Percentiles rank a stretch among this genome's conserved stretches.
Evolutionary conservation across 2,113 vertebrate species (phyloP).

Genomic region (Taurulus bubalis): DNA sequence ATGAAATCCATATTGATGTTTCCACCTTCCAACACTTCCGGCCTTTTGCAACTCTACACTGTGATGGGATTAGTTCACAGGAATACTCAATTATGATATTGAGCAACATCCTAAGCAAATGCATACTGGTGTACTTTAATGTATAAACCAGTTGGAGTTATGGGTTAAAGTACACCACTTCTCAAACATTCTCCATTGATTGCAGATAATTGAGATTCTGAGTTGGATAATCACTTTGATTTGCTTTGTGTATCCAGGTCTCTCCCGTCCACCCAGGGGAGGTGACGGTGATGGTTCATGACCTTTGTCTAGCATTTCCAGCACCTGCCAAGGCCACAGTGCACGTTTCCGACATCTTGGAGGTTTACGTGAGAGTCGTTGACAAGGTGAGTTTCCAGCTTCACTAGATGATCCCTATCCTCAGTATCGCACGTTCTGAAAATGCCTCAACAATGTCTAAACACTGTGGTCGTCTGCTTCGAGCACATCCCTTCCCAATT

Average conservation of each 20-base stretch:
- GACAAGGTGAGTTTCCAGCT: conserved; percentile 92
- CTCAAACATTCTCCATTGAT: background rate
- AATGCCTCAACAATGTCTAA: conserved; percentile 7
- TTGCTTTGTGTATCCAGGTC: conserved; percentile 81
- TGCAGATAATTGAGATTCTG: background rate
- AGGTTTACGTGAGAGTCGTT: conserved; percentile 91
- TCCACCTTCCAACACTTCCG: background rate
- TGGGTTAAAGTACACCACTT: background rate
- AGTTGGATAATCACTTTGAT: background rate
- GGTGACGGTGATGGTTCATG: conserved; percentile 91
- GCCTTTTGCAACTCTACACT: background rate
- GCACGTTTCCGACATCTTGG: conserved; percentile 90
- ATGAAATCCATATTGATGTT: background rate
- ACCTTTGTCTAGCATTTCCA: conserved; percentile 92
- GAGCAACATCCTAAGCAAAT: background rate
- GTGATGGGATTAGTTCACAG: background rate
- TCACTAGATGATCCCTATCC: conserved; percentile 30
- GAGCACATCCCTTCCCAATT: background rate
- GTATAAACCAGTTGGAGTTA: background rate
- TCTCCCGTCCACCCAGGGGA: conserved; percentile 84
- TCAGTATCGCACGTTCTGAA: conserved; percentile 39
- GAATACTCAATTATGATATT: background rate
- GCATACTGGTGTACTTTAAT: background rate
- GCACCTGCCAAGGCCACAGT: conserved; percentile 87
- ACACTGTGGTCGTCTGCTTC: conserved; percentile 10